Base-by-base conservation (phyloP, 2,797 vertebrate genomes). In the Basileuterus tristriatus region DNA sequence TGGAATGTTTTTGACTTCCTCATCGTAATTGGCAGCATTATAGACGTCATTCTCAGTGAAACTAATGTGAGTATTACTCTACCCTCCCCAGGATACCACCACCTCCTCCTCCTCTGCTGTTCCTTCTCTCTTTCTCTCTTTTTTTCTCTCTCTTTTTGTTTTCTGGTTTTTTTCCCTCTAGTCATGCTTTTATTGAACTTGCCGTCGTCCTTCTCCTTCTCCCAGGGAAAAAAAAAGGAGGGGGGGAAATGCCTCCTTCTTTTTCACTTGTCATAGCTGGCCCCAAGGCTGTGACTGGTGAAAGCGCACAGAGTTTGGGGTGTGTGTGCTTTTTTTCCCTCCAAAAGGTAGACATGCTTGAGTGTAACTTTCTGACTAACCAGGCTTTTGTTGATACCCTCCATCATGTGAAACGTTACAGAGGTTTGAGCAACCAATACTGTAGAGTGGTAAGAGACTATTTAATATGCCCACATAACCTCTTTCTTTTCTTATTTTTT, bases 1-100 rank as follows among this genome's bases (percentile, higher is more conserved):
- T 99, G 99, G 99, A 99, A 99, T 99, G 99, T 99, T 98, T 99
- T 99, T 99, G 99, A 99, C 99, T 99, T 99, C 99, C 99, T 99
- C 98, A 99, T 99, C 99, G 99, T 99, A 98, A 99, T 99, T 99
- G 99, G 99, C 99, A 99, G 99, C 99, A 99, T 99, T 98, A 99
- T 99, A 98, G 99, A 99, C 98, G 99, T 99, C 99, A 99, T 99
- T 99, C 99, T 99, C 98, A 99, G 99, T 99, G 99, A 99, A 97
- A 99, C 99, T 98, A 99, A 99, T 99, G 99, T 99, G 99, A 99
- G 99, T 99, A 99, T 98, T 97, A 96, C 98, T 97, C 97, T 96
- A 97, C 98, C 97, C 97, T 98, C 89, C 96, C 97, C 98, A 98
- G 97, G 98, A 98, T 96, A 97, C 98, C 97, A 97, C 96, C 96